Evolutionary conservation across 2,888 invertebrate species (phyloP).

Genomic region (Hartigia nigra): DNA sequence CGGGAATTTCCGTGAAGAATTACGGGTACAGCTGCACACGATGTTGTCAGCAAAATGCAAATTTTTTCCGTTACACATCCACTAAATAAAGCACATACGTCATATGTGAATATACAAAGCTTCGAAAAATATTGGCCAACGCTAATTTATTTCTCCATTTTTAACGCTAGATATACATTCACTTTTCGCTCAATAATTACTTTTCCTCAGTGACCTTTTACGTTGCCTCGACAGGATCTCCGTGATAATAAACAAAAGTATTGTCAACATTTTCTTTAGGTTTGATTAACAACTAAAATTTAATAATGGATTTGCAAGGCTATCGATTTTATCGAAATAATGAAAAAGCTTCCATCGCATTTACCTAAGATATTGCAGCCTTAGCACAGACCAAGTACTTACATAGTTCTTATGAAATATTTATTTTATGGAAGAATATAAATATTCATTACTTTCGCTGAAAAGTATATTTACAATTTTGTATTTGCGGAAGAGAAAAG

Average conservation of each 20-base stretch:
- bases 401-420: neutral
- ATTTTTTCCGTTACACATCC: neutral
- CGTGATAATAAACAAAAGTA: neutral
- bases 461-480: neutral
- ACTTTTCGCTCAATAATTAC: neutral
- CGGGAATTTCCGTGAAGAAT: neutral
- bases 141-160: slow-evolving; percentile 2
- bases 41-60: neutral
- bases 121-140: neutral
- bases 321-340: neutral
- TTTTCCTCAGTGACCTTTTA: neutral
- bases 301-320: neutral
- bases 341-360: neutral
- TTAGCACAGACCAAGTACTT: neutral
- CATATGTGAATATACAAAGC: neutral
- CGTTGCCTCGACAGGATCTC: neutral
- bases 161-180: neutral
- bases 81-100: neutral
- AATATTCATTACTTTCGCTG: neutral
- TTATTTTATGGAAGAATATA: neutral
- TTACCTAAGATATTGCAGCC: neutral
- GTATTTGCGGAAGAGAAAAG: neutral
- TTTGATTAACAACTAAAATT: neutral
- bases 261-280: neutral
- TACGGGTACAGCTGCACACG: neutral